Percentiles rank a stretch among this genome's conserved stretches.
These are phyloP conservation scores for Platerodrilus igneus DNA, from an alignment of 2,888 invertebrate species.

Conservation along the genomic window DNA sequence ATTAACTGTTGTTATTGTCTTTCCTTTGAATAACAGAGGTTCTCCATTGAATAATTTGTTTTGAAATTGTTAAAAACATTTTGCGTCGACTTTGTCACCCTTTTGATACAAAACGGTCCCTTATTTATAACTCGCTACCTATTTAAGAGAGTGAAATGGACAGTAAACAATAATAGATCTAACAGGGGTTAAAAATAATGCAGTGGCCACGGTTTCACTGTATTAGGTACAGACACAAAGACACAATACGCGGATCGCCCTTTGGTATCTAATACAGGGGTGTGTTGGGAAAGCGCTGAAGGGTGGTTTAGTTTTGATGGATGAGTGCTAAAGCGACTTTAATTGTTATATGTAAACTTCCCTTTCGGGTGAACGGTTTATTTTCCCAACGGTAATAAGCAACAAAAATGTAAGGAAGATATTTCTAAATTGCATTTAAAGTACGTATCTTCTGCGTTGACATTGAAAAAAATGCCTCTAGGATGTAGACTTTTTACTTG, in stretches of 20 bases:
- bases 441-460: too few relatives aligned
- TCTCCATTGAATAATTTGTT: too few relatives aligned
- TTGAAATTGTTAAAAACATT: too few relatives aligned
- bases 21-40: too few relatives aligned
- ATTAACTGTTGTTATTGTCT: too few relatives aligned
- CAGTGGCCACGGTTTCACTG: conserved; percentile 36
- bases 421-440: too few relatives aligned
- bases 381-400: too few relatives aligned
- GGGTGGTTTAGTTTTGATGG: conserved; percentile 35
- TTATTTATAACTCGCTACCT: conserved; percentile 20
- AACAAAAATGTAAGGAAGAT: too few relatives aligned
- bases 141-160: conserved; percentile 35
- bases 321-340: conserved; percentile 36
- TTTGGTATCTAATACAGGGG: conserved; percentile 27
- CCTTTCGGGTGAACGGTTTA: conserved; percentile 19
- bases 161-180: conserved; percentile 35
- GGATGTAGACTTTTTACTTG: too few relatives aligned
- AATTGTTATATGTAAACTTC: conserved; percentile 34
- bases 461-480: too few relatives aligned
- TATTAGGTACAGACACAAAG: conserved; percentile 34
- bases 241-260: conserved; percentile 31
- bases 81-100: not conserved
- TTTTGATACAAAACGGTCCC: too few relatives aligned
- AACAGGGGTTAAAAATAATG: conserved; percentile 37
- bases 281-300: conserved; percentile 24